phyloP scores from a whole-genome alignment of 2,888 invertebrate genomes.

The Gryllus longicercus region DNA sequence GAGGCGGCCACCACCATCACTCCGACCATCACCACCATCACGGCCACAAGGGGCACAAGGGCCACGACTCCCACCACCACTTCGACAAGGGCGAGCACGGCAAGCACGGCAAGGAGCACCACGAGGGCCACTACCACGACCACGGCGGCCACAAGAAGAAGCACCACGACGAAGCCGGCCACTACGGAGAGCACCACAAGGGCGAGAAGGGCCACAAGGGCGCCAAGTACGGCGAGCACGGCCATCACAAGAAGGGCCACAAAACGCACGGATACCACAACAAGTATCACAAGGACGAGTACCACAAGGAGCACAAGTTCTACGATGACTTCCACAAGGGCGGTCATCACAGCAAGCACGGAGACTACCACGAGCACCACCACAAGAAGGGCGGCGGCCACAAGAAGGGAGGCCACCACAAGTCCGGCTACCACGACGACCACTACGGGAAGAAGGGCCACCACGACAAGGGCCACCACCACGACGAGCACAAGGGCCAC shows the following conservation, averaged over 20 bases:
- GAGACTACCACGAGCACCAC: slow-evolving; percentile 68
- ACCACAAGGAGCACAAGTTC: slow-evolving; percentile 82
- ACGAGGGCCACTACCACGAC: slow-evolving; percentile 61
- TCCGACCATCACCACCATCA: slow-evolving; percentile 47
- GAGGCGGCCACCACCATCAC: slow-evolving; percentile 44
- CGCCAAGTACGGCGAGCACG: slow-evolving; percentile 63
- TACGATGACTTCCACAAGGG: slow-evolving; percentile 80
- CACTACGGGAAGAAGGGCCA: slow-evolving; percentile 78
- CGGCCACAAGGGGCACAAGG: slow-evolving; percentile 75
- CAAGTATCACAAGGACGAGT: slow-evolving; percentile 79
- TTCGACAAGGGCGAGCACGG: slow-evolving; percentile 77
- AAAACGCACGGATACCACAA: slow-evolving; percentile 83
- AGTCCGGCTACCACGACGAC: slow-evolving; percentile 71
- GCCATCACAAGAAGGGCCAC: slow-evolving; percentile 79
- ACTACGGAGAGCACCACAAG: slow-evolving; percentile 61
- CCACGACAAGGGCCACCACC: slow-evolving; percentile 75
- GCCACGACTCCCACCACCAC: slow-evolving; percentile 70
- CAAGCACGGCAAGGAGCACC: slow-evolving; percentile 67
- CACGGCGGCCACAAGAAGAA: slow-evolving; percentile 61
- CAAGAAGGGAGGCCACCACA: slow-evolving; percentile 76
- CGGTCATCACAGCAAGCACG: slow-evolving; percentile 78
- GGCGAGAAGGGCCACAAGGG: slow-evolving; percentile 66
- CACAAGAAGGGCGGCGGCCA: slow-evolving; percentile 79
- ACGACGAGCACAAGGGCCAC: slow-evolving; percentile 75
- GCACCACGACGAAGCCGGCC: slow-evolving; percentile 63